Conservation (phyloP, 2,888 invertebrate genomes). For the Sisyra nigra region DNA sequence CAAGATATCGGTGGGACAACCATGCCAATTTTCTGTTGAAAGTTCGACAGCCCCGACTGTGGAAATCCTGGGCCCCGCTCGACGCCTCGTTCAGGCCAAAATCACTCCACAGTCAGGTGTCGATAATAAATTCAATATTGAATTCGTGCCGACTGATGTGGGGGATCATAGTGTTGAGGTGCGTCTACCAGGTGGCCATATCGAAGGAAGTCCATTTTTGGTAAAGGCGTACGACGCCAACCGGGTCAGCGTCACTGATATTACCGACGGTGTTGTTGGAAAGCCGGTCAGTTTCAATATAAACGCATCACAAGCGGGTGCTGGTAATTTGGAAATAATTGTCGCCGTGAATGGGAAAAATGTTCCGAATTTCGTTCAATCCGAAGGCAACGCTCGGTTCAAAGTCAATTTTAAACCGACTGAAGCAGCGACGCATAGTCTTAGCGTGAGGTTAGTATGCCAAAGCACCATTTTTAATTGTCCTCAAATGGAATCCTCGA, state of each 20-base stretch:
- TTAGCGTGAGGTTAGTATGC: constrained; percentile 56
- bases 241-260: constrained; percentile 88
- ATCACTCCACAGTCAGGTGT: constrained; percentile 27
- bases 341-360: constrained; percentile 93
- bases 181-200: constrained; percentile 52
- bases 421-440: constrained; percentile 77
- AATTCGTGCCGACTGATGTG: constrained; percentile 74
- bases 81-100: constrained; percentile 54
- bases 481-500: background rate
- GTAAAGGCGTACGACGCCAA: constrained; percentile 93
- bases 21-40: constrained; percentile 75
- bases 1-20: constrained; percentile 73
- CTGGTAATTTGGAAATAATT: constrained; percentile 94
- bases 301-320: constrained; percentile 65
- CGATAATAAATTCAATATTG: constrained; percentile 27
- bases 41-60: constrained; percentile 69
- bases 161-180: constrained; percentile 88
- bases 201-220: constrained; percentile 89
- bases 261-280: constrained; percentile 78
- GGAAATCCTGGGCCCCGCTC: constrained; percentile 60
- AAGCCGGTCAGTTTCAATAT: constrained; percentile 91
- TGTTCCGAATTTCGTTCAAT: constrained; percentile 95
- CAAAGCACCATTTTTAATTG: background rate
- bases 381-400: constrained; percentile 93
- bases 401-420: constrained; percentile 91